Conservation (phyloP, 1,140 invertebrate genomes). For the Caenorhabditis briggsae region DNA sequence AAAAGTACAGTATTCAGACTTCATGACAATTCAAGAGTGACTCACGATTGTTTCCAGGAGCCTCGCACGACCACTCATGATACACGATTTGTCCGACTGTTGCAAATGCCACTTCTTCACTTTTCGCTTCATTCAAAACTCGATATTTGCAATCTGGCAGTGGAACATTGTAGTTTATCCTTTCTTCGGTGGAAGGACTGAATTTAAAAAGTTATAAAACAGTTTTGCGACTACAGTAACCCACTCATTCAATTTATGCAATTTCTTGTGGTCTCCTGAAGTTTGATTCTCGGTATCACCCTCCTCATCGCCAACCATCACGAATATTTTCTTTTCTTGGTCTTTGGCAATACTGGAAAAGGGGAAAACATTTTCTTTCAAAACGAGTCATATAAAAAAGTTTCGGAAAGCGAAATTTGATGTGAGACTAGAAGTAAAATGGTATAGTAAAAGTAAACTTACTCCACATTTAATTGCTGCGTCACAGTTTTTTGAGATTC, state of each 20-base stretch:
- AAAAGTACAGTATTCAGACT: background rate
- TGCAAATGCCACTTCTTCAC: constrained; percentile 70
- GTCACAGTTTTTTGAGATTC: constrained; percentile 68
- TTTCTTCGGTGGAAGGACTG: constrained; percentile 39
- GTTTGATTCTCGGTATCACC: background rate
- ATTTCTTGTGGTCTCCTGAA: background rate
- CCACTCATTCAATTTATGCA: constrained; percentile 39
- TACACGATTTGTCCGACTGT: constrained; percentile 69
- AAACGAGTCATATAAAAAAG: too few relatives aligned
- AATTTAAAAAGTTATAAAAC: background rate
- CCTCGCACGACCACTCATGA: constrained; percentile 68
- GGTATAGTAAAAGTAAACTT: constrained; percentile 19
- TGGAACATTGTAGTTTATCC: constrained; percentile 65
- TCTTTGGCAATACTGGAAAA: constrained; percentile 63
- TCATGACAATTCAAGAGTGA: background rate
- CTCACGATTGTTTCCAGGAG: background rate
- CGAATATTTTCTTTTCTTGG: constrained; percentile 65
- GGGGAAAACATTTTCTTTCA: background rate
- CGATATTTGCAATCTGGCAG: constrained; percentile 63
- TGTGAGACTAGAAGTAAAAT: background rate
- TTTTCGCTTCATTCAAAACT: constrained; percentile 52
- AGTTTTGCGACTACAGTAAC: too few relatives aligned
- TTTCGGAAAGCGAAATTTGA: background rate
- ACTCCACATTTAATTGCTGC: constrained; percentile 68
- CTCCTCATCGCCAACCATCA: constrained; percentile 65